Evolutionary conservation across 2,888 invertebrate species (phyloP), one percentile per base, ranked within the genome.

Genomic region (Polyommatus icarus): DNA sequence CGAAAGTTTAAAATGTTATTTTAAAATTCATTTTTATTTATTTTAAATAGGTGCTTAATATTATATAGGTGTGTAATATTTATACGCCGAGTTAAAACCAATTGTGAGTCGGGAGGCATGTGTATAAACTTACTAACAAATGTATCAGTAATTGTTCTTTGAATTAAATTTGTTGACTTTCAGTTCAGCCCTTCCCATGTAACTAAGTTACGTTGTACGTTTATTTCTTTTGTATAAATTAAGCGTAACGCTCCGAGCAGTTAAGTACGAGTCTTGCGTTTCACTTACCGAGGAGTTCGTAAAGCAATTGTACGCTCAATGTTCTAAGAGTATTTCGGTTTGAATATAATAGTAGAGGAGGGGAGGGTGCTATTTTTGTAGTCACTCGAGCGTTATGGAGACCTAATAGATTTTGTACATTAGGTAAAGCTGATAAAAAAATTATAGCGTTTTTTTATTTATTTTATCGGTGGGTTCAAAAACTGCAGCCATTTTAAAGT

Each of bases 151-250:
- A 29, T 67, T 67, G 67, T 54, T 54, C 50, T 29, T 29, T 29
- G 50, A 75, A 75, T 54, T 75, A 54, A 75, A 75, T 54, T 75
- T 54, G 24, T 29, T 75, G 24, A 75, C 54, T 15, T 75, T 75
- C 54, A 24, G 54, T 75, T 75, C 75, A 75, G 75, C 75, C 75
- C 50, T 29, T 75, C 75, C 29, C 29, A 15, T 75, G 75, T 75
- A 75, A 75, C 75, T 75, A 18, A 24, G 54, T 75, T 54, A 75
- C 46, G 73, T 73, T 46, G 50, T 73, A 29, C 54, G 75, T 29
- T 73, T 75, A 75, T 75, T 75, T 75, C 75, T 75, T 73, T 75
- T 54, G 75, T 54, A 75, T 75, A 75, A 75, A 75, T 54, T 75
- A 75, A 15, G 6, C 46, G 75, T 54, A 54, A 20, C 40, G 73